Evolutionary conservation across 37 sponge, comb jelly and placozoan species (phyloP).

Genomic region (Chondrilla cf. caribensis): DNA sequence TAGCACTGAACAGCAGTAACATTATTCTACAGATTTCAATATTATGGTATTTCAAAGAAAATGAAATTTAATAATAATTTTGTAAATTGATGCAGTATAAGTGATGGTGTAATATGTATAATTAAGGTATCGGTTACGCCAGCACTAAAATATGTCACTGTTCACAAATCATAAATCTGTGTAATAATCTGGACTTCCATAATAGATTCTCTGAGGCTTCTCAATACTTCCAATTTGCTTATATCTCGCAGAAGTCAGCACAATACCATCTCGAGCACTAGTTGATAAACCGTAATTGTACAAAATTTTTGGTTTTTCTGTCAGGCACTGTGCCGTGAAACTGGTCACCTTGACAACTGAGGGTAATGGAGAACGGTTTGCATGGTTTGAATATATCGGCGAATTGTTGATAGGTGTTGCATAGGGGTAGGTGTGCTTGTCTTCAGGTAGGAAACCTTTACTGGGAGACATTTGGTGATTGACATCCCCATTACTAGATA

Average conservation of each 20-base stretch:
- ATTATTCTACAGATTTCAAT: too few relatives aligned
- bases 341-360: not conserved
- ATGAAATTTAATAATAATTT: too few relatives aligned
- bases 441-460: too few relatives aligned
- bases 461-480: too few relatives aligned
- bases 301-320: not conserved
- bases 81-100: too few relatives aligned
- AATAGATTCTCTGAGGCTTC: constrained; percentile 17
- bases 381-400: not conserved
- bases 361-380: not conserved
- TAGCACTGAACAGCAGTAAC: too few relatives aligned
- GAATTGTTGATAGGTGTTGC: not conserved
- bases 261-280: not conserved
- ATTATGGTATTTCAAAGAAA: too few relatives aligned
- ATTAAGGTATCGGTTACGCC: too few relatives aligned
- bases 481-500: not conserved
- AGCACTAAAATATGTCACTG: too few relatives aligned
- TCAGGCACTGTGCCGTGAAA: not conserved
- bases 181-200: constrained; percentile 14
- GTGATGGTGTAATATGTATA: too few relatives aligned
- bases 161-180: not conserved
- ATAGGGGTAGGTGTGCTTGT: too few relatives aligned
- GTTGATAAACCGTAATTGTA: not conserved
- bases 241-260: not conserved
- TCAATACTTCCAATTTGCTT: not conserved